Conservation (phyloP, 2,113 vertebrate genomes). For the Trogon surrucura region DNA sequence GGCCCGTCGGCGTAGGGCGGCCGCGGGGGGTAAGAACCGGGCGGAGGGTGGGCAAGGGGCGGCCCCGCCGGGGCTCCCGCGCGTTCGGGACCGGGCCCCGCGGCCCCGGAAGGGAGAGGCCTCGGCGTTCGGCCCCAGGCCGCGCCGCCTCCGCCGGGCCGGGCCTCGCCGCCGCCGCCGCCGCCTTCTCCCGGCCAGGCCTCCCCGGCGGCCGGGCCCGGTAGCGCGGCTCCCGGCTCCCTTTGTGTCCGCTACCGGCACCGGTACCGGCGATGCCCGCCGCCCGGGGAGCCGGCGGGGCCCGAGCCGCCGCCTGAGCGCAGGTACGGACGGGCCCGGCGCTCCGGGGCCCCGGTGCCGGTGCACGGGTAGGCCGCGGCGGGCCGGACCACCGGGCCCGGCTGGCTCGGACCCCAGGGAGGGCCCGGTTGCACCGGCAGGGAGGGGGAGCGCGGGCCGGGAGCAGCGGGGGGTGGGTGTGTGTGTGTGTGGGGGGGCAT, state of each 20-base stretch:
- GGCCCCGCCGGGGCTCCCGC: not conserved
- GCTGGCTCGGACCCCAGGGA: not conserved
- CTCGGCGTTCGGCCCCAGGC: not conserved
- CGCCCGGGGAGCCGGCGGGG: not conserved
- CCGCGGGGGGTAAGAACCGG: not conserved
- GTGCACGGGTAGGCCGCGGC: not conserved
- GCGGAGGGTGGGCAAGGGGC: not conserved
- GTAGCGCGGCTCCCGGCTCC: not conserved
- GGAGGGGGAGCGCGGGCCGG: not conserved
- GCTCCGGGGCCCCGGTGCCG: not conserved
- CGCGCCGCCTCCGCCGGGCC: not conserved
- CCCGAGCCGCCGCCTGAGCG: not conserved
- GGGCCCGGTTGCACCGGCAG: not conserved
- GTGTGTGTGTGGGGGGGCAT: not conserved
- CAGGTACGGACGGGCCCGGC: not conserved
- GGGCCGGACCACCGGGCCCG: not conserved
- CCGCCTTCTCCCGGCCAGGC: not conserved
- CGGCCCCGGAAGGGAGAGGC: not conserved
- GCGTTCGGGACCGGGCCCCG: not conserved
- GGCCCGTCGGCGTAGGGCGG: not conserved
- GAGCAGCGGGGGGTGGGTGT: not conserved
- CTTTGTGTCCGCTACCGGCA: not conserved
- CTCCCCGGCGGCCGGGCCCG: not conserved
- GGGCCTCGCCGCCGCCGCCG: not conserved
- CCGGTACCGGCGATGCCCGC: not conserved